phyloP scores from a whole-genome alignment of 2,113 vertebrate genomes.

The Calidris pugnax region DNA sequence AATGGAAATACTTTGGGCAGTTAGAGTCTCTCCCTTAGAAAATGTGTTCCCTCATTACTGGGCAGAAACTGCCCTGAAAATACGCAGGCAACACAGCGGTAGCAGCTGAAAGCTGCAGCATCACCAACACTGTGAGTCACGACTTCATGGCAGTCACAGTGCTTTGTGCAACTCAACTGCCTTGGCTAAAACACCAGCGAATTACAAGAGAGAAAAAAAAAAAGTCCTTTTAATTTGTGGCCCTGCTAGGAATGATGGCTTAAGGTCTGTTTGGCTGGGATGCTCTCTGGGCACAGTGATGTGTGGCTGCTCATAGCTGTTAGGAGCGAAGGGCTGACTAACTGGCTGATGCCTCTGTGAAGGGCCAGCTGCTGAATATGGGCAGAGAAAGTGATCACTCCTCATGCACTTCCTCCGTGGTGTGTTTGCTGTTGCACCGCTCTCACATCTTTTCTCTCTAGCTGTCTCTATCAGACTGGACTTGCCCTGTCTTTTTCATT shows the following conservation, averaged over 20 bases:
- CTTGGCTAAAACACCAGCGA: neutral
- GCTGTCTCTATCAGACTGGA: neutral
- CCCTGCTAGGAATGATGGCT: rapidly evolving
- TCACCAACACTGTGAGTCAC: neutral
- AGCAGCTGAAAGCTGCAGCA: neutral
- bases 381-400: neutral
- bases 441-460: neutral
- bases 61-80: neutral
- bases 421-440: neutral
- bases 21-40: neutral
- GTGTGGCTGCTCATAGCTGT: neutral
- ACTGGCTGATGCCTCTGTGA: rapidly evolving
- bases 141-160: neutral
- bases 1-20: neutral
- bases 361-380: neutral
- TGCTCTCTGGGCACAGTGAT: rapidly evolving
- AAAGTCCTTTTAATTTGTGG: neutral
- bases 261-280: neutral
- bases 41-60: neutral
- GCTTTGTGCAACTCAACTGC: neutral
- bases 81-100: neutral
- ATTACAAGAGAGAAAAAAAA: neutral
- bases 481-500: neutral
- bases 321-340: neutral
- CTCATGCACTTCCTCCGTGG: neutral